Base-by-base conservation (phyloP, 2,888 invertebrate genomes). In the Pterostichus madidus region DNA sequence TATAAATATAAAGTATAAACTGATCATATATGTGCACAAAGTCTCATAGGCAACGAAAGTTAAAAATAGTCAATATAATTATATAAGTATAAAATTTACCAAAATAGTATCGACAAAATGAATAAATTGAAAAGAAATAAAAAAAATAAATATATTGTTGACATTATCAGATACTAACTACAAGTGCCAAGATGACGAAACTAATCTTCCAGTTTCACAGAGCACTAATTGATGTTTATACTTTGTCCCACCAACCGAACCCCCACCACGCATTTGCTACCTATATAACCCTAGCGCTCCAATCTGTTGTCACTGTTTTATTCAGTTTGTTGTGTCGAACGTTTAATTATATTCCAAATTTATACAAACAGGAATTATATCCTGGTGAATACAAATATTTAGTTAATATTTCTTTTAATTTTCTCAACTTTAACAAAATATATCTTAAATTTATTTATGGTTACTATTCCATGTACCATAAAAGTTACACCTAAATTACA, bases 401-500 rank as follows among this genome's bases (percentile, higher is more conserved):
- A 24, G 32, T 10, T 39, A 71, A 71, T 35, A 71, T 71, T 71
- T 2, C 7, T 39, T 44, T 39, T 46, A 13, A 44, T 73, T 24
- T 52, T 79, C 89, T 89, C 0, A 88, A 89, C 84, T 87, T 85
- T 71, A 87, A 88, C 85, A 88, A 87, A 86, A 87, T 89, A 83
- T 87, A 89, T 80, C 84, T 89, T 84, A 88, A 88, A 84, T 88
- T 85, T 76, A 89, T 90, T 86, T 90, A 89, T 86, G 90, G 89
- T 61, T 89, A 87, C 83, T 89, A 88, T 88, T 90, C 87, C 86
- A 89, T 89, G 89, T 90, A 89, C 88, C 90, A 90, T 85, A 90
- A 89, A 86, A 90, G 89, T 87, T 90, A 89, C 85, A 90, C 89
- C 88, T 90, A 87, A 88, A 52, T 39, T 56, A 77, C 35, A 7